Evolutionary conservation across 2,797 vertebrate genomes (phyloP).

Genomic region (Mastacembelus armatus): DNA sequence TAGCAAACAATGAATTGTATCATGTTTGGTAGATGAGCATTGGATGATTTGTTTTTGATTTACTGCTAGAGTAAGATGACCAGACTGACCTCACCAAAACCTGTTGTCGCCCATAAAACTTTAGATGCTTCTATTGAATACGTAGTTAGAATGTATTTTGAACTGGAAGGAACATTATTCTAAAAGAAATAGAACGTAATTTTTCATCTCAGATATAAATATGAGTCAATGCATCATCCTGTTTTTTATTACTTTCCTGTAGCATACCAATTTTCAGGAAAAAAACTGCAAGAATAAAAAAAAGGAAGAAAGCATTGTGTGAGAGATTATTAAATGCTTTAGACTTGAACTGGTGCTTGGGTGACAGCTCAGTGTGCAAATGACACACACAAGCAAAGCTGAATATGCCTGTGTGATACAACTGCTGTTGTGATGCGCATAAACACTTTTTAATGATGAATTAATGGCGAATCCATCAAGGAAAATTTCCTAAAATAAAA

Average conservation of each 20-base stretch:
- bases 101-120: too few relatives aligned
- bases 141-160: too few relatives aligned
- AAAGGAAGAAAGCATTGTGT: slow-evolving; percentile 9
- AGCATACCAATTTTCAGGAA: slow-evolving; percentile 8
- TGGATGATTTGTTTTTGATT: too few relatives aligned
- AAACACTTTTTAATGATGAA: slow-evolving; percentile 6
- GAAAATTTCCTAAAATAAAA: slow-evolving; percentile 14
- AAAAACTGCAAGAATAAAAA: slow-evolving; percentile 17
- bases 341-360: slow-evolving; percentile 24
- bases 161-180: background rate
- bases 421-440: background rate
- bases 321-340: slow-evolving; percentile 40
- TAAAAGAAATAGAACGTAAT: background rate
- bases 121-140: too few relatives aligned
- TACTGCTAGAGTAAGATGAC: too few relatives aligned
- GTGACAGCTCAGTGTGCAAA: slow-evolving; percentile 11
- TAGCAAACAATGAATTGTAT: too few relatives aligned
- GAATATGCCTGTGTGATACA: slow-evolving; percentile 9
- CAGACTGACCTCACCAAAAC: too few relatives aligned
- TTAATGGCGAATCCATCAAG: slow-evolving; percentile 6
- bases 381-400: background rate
- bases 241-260: slow-evolving; percentile 13
- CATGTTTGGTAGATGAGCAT: too few relatives aligned
- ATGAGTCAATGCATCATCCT: slow-evolving; percentile 20
- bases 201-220: slow-evolving; percentile 32